Evolutionary conservation across 1,140 invertebrate genomes (phyloP).

Genomic region (Homalodisca vitripennis): DNA sequence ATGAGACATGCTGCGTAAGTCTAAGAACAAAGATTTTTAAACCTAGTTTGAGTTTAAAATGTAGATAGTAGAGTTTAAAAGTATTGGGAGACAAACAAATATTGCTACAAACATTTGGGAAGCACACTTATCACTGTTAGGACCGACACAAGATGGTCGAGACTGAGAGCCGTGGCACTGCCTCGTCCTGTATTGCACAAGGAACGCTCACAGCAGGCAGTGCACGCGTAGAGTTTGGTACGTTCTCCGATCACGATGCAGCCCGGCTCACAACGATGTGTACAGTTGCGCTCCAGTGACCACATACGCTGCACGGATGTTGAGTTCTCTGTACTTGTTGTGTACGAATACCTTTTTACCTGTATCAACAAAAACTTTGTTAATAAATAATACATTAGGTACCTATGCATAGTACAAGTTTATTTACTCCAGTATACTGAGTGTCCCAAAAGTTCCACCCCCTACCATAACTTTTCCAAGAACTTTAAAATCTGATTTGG

Average conservation of each 20-base stretch:
- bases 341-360: conserved; percentile 81
- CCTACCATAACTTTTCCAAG: no score
- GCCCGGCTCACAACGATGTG: conserved; percentile 76
- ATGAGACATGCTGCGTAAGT: no score
- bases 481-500: neutral
- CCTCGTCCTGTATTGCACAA: conserved; percentile 71
- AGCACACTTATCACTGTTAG: no score
- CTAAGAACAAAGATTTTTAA: no score
- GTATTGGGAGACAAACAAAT: no score
- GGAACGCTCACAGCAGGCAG: conserved; percentile 70
- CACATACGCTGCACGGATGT: conserved; percentile 73
- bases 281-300: conserved; percentile 78
- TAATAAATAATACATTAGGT: neutral
- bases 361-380: conserved; percentile 45
- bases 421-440: neutral
- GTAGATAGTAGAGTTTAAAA: no score
- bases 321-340: conserved; percentile 75
- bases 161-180: neutral
- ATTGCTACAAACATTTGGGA: no score
- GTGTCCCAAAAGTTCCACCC: neutral
- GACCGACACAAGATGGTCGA: no score
- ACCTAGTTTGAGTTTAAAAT: no score
- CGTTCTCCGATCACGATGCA: conserved; percentile 82
- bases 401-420: neutral
- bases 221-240: conserved; percentile 81